Evolutionary conservation across 2,888 invertebrate genomes (phyloP).

Genomic region (Boloria euphrosyne): DNA sequence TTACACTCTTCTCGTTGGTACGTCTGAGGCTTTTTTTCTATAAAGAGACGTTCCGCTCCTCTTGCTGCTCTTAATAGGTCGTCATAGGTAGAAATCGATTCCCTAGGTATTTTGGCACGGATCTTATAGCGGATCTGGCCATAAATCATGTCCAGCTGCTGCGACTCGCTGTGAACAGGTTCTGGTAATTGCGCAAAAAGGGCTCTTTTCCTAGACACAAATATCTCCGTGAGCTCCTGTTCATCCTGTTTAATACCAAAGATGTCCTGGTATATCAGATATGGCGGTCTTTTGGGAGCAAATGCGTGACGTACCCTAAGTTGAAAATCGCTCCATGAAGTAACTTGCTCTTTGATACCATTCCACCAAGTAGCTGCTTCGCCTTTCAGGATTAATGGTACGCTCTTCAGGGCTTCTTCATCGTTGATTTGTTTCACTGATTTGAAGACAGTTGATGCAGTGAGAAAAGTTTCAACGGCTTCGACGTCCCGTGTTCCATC

Average conservation of each 20-base stretch:
- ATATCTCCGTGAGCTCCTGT: background rate
- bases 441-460: slow-evolving; percentile 24
- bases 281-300: background rate
- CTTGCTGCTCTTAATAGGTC: too few relatives aligned
- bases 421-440: slow-evolving; percentile 31
- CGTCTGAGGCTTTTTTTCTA: too few relatives aligned
- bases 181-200: background rate
- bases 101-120: too few relatives aligned
- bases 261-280: background rate
- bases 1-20: background rate
- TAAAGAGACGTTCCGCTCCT: too few relatives aligned
- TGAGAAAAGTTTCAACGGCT: slow-evolving; percentile 30
- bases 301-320: background rate
- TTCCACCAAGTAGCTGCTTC: slow-evolving; percentile 41
- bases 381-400: slow-evolving; percentile 31
- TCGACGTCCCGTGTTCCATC: slow-evolving; percentile 23
- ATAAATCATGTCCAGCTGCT: background rate
- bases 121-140: too few relatives aligned
- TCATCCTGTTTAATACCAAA: background rate
- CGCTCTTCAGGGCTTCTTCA: slow-evolving; percentile 24
- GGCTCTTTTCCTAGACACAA: background rate
- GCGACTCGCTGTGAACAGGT: background rate
- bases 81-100: too few relatives aligned
- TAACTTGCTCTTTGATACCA: slow-evolving; percentile 29
- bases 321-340: slow-evolving; percentile 34